Evolutionary conservation across 30 jellyfish, hydroid and myxozoan species (phyloP), one percentile per base, ranked within the genome.

Genomic region (Hydractinia symbiolongicarpus): DNA sequence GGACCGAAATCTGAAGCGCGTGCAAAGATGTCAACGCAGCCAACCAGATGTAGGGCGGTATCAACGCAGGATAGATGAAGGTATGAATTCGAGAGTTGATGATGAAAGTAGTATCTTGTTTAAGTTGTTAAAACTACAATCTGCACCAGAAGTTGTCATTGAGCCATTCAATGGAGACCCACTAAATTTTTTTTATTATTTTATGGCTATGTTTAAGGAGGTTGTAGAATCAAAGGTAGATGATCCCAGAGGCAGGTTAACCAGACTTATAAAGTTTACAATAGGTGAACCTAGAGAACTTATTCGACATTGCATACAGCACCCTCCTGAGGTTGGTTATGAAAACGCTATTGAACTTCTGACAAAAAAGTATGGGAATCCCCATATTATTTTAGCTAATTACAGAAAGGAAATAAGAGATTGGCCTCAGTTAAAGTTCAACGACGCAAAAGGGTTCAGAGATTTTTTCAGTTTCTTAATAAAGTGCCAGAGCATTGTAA

Each of bases 281-380:
- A 16, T 61, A 57, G 83, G 86, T 79, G 86, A 79, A 79, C 67
- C 86, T 30, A 79, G 62, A 79, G 82, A 79, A 62, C 83, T 54
- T 11, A 77, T 77, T 44, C 16, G 54, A 49, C 82, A 55, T 53
- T 77, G 85, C 56, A 77, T 77, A 21, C 54, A 54, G 82, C 21
- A 14, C 20, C 50, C 81, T 1, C 82, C 85, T 10, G 70, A 55
- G n/a, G 54, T 55, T 49, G 71, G 85, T 15, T 77, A 77, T 82
- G 56, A 77, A 53, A 56, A 77, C 21, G 85, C 85, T 15, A 79
- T 21, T 11, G 21, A 67, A 13, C n/a, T 67, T 13, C 50, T 67
- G 14, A 13, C n/a, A 15, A 13, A 20, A 15, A 67, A 4, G 20
- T 67, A 67, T 67, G 78, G 78, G 14, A 21, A 20, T 67, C 11